phyloP scores from a whole-genome alignment of 2,797 vertebrate species.

The Microctenopoma lineatum region DNA sequence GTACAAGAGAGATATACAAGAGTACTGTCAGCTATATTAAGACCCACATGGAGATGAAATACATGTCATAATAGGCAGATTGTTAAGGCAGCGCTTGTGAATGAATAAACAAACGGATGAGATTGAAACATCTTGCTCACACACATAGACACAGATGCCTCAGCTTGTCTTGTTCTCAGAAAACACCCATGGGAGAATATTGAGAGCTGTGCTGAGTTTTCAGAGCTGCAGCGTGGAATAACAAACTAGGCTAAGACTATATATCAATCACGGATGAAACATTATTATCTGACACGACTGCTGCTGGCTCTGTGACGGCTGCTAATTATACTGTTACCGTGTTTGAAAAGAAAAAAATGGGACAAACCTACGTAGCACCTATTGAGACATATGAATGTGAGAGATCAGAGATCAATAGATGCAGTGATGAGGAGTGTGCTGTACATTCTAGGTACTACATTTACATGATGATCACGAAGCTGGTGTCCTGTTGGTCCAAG shows the following conservation, averaged over 20 bases:
- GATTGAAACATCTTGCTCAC: slow-evolving; percentile 30
- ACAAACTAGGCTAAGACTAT: slow-evolving; percentile 52
- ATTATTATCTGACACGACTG: slow-evolving; percentile 29
- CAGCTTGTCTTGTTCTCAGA: slow-evolving; percentile 45
- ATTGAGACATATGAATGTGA: too few species aligned
- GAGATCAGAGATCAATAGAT: slow-evolving; percentile 17
- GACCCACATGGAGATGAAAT: slow-evolving; percentile 42
- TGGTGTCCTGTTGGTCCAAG: slow-evolving; percentile 2
- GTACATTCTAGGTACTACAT: background rate
- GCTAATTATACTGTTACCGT: slow-evolving; percentile 8
- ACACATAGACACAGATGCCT: slow-evolving; percentile 13
- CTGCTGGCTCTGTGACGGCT: slow-evolving; percentile 28
- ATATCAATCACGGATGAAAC: slow-evolving; percentile 42
- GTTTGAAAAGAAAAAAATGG: slow-evolving; percentile 14
- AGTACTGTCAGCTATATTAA: slow-evolving; percentile 36
- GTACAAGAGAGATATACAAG: slow-evolving; percentile 3
- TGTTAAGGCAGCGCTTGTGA: slow-evolving; percentile 36
- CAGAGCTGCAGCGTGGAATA: slow-evolving; percentile 27
- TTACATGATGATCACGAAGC: background rate
- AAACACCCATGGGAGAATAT: slow-evolving; percentile 55
- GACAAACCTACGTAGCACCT: too few species aligned
- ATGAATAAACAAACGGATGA: slow-evolving; percentile 44
- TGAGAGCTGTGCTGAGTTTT: slow-evolving; percentile 45
- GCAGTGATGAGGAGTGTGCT: background rate
- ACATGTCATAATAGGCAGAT: slow-evolving; percentile 18